phyloP scores from a whole-genome alignment of 37 sponge, comb jelly and placozoan species.

The Beroe ovata region DNA sequence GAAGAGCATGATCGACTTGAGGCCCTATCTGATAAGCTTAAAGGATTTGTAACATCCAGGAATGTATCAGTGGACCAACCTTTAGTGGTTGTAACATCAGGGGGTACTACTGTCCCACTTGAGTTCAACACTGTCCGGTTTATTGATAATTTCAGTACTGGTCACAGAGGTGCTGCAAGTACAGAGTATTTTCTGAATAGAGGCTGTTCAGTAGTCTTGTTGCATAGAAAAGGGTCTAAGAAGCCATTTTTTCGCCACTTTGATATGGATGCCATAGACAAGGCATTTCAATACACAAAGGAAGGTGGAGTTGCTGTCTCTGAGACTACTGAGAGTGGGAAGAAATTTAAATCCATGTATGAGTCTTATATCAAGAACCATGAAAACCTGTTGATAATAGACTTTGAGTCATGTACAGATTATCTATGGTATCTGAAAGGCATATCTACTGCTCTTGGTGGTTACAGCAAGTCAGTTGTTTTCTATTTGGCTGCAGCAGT shows the following conservation, averaged over 20 bases:
- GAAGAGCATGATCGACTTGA: too few relatives aligned
- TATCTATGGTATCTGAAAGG: constrained; percentile 81
- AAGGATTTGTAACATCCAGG: not conserved
- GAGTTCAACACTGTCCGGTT: constrained; percentile 94
- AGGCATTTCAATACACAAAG: not conserved
- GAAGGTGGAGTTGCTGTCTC: not conserved
- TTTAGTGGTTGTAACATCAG: constrained; percentile 73
- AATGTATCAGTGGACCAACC: not conserved
- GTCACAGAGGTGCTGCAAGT: constrained; percentile 83
- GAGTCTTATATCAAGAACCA: not conserved
- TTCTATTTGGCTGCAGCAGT: constrained; percentile 95
- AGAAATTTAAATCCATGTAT: not conserved
- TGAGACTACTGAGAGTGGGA: not conserved
- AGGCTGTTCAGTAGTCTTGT: constrained; percentile 86
- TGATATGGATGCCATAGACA: constrained; percentile 1
- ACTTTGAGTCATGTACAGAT: constrained; percentile 70
- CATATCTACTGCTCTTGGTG: constrained; percentile 69
- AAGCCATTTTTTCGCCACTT: constrained; percentile 83
- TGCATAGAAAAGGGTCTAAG: constrained; percentile 74
- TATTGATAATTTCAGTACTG: constrained; percentile 96
- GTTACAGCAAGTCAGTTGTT: constrained; percentile 70
- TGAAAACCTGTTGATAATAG: not conserved
- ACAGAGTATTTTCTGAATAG: constrained; percentile 88
- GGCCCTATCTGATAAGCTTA: not conserved
- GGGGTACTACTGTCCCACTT: constrained; percentile 95